These are phyloP conservation scores for Apis florea DNA, from an alignment of 1,140 invertebrate genomes.

Conservation along the genomic window DNA sequence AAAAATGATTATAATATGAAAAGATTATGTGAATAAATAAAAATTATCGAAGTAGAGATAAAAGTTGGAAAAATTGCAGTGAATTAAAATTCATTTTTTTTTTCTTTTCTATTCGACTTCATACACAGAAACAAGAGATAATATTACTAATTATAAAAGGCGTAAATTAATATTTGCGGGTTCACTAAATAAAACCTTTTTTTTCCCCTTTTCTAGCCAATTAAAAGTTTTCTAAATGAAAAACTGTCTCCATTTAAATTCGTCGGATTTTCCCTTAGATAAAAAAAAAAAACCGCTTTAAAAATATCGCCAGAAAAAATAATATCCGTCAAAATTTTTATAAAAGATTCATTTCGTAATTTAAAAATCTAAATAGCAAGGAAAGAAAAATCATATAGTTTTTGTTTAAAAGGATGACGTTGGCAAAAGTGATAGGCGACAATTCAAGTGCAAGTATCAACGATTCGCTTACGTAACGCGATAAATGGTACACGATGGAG, in stretches of 20 bases:
- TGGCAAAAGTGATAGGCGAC: background rate
- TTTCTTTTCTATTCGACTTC: background rate
- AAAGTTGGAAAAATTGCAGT: no score
- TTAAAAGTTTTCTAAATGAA: background rate
- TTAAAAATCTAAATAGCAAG: no score
- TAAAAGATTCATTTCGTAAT: no score
- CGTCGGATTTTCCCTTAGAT: rapidly evolving
- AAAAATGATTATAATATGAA: no score
- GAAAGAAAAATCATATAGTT: no score
- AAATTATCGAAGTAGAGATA: no score
- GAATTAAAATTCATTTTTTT: background rate
- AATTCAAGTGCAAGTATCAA: background rate
- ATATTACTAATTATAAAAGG: background rate
- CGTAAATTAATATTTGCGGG: background rate
- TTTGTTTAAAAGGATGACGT: no score
- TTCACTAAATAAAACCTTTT: background rate
- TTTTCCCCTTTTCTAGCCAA: no score
- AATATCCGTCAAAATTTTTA: no score
- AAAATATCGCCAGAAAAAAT: no score
- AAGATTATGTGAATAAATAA: no score
- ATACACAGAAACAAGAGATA: background rate
- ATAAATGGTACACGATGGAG: no score
- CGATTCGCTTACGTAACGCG: background rate
- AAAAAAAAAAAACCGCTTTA: background rate
- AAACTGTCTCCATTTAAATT: background rate